phyloP scores from a whole-genome alignment of 2,113 vertebrate species.

The Jacana jacana region DNA sequence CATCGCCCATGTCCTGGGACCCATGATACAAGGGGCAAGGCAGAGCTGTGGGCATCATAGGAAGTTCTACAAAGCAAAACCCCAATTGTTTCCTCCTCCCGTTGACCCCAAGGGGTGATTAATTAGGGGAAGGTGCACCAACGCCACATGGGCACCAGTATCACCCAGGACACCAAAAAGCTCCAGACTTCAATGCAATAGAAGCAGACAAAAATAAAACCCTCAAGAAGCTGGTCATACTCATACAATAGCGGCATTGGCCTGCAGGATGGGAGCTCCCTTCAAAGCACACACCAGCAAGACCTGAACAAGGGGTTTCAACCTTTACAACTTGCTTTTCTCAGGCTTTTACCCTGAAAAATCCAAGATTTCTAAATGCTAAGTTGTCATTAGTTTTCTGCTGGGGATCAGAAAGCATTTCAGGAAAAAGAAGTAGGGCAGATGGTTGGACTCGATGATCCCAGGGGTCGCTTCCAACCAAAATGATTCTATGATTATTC shows the following conservation, averaged over 20 bases:
- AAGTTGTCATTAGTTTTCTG: neutral
- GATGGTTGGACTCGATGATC: no score
- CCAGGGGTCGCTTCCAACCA: no score
- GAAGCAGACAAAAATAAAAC: neutral
- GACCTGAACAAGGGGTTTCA: neutral
- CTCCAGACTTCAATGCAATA: neutral
- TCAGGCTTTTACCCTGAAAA: neutral
- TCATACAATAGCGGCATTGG: accelerated
- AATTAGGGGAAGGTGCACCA: neutral
- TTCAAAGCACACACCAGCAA: neutral
- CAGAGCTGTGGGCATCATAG: accelerated
- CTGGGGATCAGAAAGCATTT: neutral
- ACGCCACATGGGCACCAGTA: neutral
- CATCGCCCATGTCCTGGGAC: accelerated
- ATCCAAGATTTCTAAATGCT: neutral
- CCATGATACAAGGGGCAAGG: accelerated
- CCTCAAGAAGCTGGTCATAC: neutral
- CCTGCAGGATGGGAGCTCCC: neutral
- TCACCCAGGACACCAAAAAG: neutral
- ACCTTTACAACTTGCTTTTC: neutral
- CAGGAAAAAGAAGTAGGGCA: neutral
- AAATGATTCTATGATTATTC: no score
- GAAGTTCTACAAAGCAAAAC: neutral
- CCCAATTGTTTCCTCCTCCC: neutral
- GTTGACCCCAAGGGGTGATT: neutral